Percentiles rank a stretch among this genome's conserved stretches.
phyloP scores from a whole-genome alignment of 2,113 vertebrate genomes.

The Ammodytes marinus region DNA sequence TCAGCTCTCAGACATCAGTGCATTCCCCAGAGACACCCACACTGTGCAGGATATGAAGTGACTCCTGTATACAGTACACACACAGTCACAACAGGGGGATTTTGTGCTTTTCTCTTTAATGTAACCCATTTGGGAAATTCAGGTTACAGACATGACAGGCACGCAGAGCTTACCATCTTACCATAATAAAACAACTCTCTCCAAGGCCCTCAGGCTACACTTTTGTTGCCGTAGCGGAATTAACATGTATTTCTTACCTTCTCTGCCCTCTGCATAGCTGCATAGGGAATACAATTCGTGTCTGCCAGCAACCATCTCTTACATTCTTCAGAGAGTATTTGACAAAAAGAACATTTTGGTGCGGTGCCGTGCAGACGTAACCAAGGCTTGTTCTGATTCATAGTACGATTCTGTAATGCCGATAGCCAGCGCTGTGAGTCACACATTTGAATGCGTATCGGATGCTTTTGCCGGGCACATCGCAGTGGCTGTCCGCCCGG shows the following conservation, averaged over 20 bases:
- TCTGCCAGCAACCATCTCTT: constrained; percentile 64
- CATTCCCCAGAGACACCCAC: constrained; percentile 15
- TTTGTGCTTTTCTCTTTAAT: constrained; percentile 11
- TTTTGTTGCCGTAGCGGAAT: constrained; percentile 45
- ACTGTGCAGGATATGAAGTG: constrained; percentile 16
- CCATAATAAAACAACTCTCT: constrained; percentile 30
- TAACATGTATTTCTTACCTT: constrained; percentile 61
- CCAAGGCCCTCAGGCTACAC: constrained; percentile 34
- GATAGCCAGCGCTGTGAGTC: constrained; percentile 68
- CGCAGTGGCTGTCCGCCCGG: constrained; percentile 58
- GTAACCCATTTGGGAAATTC: constrained; percentile 14
- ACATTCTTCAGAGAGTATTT: constrained; percentile 55
- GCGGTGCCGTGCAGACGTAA: constrained; percentile 64
- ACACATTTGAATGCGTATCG: constrained; percentile 56
- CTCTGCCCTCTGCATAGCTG: constrained; percentile 32
- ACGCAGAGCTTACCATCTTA: constrained; percentile 26
- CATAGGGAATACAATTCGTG: constrained; percentile 34
- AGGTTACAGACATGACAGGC: constrained; percentile 21
- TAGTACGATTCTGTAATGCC: constrained; percentile 40
- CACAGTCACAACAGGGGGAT: constrained; percentile 1
- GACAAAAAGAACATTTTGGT: constrained; percentile 60
- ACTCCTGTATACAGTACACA: constrained; percentile 2
- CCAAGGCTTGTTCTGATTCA: constrained; percentile 63
- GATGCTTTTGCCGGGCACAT: constrained; percentile 55
- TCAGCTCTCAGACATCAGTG: constrained; percentile 56